Evolutionary conservation across 92 coral and sea anemone species (phyloP), one percentile per base, ranked within the genome.

Genomic region (Siderastrea radians): DNA sequence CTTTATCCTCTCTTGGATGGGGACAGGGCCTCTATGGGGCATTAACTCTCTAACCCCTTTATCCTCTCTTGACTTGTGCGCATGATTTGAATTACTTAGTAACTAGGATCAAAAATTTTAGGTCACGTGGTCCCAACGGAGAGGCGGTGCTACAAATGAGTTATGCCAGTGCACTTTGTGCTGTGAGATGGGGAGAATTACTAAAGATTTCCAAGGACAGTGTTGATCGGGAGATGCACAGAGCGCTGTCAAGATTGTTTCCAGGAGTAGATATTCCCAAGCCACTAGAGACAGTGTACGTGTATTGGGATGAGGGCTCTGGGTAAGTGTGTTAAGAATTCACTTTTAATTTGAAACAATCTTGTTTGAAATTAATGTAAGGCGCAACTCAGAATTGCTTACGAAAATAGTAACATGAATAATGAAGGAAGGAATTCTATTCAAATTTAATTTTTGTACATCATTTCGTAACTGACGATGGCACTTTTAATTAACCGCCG

Each of bases 231-330:
- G 51, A 77, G 69, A 61, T 77, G 47, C 66, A 44, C 54, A 71
- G 68, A 26, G 81, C 89, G 13, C 50, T 85, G 38, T 53, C 9
- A 47, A 52, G 68, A 51, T 54, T 85, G 48, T 85, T 76, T 54
- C 77, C 83, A 0, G 84, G 89, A 15, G 73, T 85, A 52, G 65
- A 77, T 58, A 74, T 86, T 10, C 89, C 84, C 57, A 64, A 45
- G 9, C 78, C 89, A 49, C 51, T 77, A 72, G 70, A 77, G 17
- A 61, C 68, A 19, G 75, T 77, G 49, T 69, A 86, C 53, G 8
- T 38, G 49, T 78, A 86, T 77, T 86, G 89, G 89, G 82, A 86
- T 12, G 49, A 86, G 5, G 69, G 70, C 1, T 68, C 38, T 3
- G 5, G 49, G 88, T 75, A 64, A 84, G 88, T 75, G 8, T 48